phyloP scores from a whole-genome alignment of 2,113 vertebrate genomes.

The Dermatemys mawii region DNA sequence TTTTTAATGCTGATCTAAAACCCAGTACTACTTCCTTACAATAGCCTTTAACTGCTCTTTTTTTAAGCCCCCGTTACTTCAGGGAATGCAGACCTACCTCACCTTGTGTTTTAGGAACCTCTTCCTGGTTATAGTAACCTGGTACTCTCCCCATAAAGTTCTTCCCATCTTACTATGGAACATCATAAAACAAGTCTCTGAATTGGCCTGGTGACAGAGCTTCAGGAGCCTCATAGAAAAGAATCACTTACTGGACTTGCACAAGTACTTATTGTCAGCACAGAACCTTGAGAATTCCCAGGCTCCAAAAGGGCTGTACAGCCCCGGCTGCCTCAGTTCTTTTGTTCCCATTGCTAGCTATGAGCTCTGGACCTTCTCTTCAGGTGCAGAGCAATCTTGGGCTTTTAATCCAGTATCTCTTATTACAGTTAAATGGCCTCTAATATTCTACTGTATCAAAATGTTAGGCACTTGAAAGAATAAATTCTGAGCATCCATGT shows the following conservation, averaged over 20 bases:
- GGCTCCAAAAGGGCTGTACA: background rate
- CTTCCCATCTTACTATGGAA: background rate
- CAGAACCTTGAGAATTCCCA: background rate
- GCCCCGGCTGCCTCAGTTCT: background rate
- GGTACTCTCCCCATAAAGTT: too few relatives aligned
- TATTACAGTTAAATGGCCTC: background rate
- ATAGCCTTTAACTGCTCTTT: background rate
- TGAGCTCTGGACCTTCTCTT: background rate
- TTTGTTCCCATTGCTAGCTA: background rate
- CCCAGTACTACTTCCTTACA: too few relatives aligned
- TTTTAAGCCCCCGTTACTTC: background rate
- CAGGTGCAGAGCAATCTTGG: background rate
- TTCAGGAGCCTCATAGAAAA: background rate
- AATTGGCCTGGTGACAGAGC: background rate
- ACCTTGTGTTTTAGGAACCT: background rate
- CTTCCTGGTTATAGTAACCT: background rate
- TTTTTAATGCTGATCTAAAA: too few relatives aligned
- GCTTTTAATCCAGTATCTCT: background rate
- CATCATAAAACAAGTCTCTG: background rate
- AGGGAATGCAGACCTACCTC: background rate
- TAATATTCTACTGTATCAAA: background rate
- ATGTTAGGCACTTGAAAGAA: background rate
- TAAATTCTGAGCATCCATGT: background rate
- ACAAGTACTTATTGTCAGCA: background rate
- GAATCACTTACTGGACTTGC: background rate